A percentile compares a stretch with the other conserved stretches of the same genome.
Conservation (phyloP, 1,140 invertebrate species). For the Drosophila leontia region DNA sequence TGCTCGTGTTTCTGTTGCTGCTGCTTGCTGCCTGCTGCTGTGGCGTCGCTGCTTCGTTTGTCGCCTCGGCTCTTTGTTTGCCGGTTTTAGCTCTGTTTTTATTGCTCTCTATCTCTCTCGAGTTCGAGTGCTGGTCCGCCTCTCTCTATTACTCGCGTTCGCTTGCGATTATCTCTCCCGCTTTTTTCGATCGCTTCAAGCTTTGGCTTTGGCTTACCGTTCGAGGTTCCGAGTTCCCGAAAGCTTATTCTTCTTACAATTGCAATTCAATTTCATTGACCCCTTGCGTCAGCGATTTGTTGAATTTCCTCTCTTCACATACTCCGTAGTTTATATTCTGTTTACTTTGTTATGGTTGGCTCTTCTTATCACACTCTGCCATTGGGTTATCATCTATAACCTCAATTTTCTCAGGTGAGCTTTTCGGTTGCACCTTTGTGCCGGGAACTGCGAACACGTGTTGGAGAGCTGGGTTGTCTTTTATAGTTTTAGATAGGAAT, state of each 20-base stretch:
- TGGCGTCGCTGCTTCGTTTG: conserved; percentile 36
- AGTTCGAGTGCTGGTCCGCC: not conserved
- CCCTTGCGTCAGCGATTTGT: conserved; percentile 10
- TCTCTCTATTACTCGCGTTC: not conserved
- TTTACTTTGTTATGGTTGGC: conserved; percentile 8
- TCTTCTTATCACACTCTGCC: conserved; percentile 15
- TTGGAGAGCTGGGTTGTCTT: not conserved
- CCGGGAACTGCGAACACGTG: not conserved
- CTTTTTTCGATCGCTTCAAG: conserved; percentile 47
- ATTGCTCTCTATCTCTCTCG: conserved; percentile 12
- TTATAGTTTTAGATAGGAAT: not conserved
- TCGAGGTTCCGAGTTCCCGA: conserved; percentile 1
- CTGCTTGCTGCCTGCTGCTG: conserved; percentile 3
- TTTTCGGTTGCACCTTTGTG: not conserved
- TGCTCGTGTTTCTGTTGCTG: conserved; percentile 28
- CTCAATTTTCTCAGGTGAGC: conserved; percentile 43
- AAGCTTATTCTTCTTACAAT: conserved; percentile 41
- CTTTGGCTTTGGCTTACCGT: conserved; percentile 18
- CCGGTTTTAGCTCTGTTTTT: conserved; percentile 37
- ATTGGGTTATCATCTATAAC: conserved; percentile 29
- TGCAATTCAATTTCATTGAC: conserved; percentile 52
- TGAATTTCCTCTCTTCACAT: not conserved
- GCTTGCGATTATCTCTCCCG: conserved; percentile 30
- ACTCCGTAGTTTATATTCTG: not conserved
- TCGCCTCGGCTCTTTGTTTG: conserved; percentile 53